Evolutionary conservation across 1,140 invertebrate species (phyloP).

Genomic region (Trichogramma pretiosum): DNA sequence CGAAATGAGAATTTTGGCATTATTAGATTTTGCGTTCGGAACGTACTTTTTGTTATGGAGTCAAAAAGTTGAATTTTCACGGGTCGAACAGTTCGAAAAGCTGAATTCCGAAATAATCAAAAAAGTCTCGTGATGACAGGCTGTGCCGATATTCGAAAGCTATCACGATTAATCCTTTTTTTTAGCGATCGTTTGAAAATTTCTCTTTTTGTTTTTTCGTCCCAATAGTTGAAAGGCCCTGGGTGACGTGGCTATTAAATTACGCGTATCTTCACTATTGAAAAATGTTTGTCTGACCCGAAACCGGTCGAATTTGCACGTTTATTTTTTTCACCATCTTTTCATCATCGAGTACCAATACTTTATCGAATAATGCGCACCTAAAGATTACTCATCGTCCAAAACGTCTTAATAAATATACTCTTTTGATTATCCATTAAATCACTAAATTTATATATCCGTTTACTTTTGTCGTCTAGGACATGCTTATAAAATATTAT

Average conservation of each 20-base stretch:
- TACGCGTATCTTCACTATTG: slow-evolving; percentile 36
- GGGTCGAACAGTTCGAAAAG: not conserved
- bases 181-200: slow-evolving; percentile 33
- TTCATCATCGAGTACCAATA: too few species aligned
- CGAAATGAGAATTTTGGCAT: slow-evolving; percentile 16
- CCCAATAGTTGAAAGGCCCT: slow-evolving; percentile 37
- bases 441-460: slow-evolving; percentile 7
- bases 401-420: not conserved
- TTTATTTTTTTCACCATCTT: not conserved
- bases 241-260: slow-evolving; percentile 29
- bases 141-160: slow-evolving; percentile 27
- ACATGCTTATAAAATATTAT: too few species aligned
- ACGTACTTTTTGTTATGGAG: not conserved
- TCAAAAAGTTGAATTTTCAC: too few species aligned
- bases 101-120: not conserved
- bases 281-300: slow-evolving; percentile 31
- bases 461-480: too few species aligned
- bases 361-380: too few species aligned
- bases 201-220: slow-evolving; percentile 33
- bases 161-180: slow-evolving; percentile 44
- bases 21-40: not conserved
- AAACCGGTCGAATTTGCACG: slow-evolving; percentile 9
- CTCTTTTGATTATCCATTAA: slow-evolving; percentile 15
- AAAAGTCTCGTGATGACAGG: slow-evolving; percentile 9
- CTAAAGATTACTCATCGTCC: too few species aligned